phyloP scores from a whole-genome alignment of 2,888 invertebrate species.

The Stenichneumon culpator region DNA sequence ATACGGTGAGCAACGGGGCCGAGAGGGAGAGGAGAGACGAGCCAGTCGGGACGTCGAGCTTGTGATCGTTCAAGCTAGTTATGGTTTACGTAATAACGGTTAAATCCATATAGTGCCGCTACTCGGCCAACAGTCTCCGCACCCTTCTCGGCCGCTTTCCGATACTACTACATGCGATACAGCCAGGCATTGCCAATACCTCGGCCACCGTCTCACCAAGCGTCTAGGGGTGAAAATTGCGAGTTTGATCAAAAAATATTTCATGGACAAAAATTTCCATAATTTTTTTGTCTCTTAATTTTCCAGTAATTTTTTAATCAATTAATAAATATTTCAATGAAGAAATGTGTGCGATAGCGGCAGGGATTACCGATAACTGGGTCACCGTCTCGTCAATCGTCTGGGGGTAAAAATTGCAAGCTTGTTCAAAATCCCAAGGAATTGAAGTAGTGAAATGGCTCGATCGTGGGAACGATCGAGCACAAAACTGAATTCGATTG shows the following conservation, averaged over 20 bases:
- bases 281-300: no score
- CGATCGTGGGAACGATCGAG: no score
- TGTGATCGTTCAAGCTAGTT: conserved; percentile 63
- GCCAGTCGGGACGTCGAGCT: conserved; percentile 50
- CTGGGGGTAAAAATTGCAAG: no score
- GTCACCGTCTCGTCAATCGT: conserved; percentile 18
- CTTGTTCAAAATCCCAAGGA: no score
- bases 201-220: conserved; percentile 10
- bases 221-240: background rate
- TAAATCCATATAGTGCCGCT: conserved; percentile 42
- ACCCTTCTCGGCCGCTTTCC: conserved; percentile 25
- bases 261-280: no score
- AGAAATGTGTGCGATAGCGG: background rate
- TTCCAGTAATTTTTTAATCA: no score
- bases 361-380: background rate
- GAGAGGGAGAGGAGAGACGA: conserved; percentile 35
- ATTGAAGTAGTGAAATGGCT: no score
- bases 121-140: conserved; percentile 36
- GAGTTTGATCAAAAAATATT: background rate
- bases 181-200: background rate
- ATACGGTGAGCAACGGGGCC: conserved; percentile 20
- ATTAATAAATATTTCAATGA: no score
- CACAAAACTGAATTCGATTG: no score
- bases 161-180: conserved; percentile 31
- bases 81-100: conserved; percentile 58